Percentiles rank a stretch among this genome's conserved stretches.
phyloP scores from a whole-genome alignment of 1,140 invertebrate species.

The Platorchestia sp. region DNA sequence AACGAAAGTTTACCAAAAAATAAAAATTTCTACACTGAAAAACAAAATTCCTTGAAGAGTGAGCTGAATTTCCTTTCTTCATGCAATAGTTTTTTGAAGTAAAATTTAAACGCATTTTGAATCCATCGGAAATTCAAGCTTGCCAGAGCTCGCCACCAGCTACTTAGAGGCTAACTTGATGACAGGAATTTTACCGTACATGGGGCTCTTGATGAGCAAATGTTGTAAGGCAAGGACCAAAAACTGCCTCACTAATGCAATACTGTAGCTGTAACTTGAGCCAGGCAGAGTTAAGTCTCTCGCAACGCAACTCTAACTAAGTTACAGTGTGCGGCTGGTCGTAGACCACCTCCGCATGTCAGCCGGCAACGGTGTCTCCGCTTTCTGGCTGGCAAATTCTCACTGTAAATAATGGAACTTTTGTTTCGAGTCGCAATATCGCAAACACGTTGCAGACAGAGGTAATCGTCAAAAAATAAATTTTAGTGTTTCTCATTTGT shows the following conservation, averaged over 20 bases:
- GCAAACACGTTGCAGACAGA: neutral
- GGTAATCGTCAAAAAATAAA: neutral
- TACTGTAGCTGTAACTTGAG: constrained; percentile 5
- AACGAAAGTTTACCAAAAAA: neutral
- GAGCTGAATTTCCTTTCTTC: neutral
- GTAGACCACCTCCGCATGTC: neutral
- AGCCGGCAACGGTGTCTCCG: neutral
- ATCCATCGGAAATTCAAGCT: neutral
- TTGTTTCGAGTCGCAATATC: neutral
- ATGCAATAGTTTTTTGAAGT: neutral
- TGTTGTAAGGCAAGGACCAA: neutral
- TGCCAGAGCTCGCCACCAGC: neutral
- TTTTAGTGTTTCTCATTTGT: neutral
- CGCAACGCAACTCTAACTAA: constrained; percentile 7
- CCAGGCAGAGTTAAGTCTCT: constrained; percentile 12
- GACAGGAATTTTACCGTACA: neutral
- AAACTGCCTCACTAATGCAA: constrained; percentile 20
- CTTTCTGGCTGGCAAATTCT: neutral
- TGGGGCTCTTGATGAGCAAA: constrained; percentile 2
- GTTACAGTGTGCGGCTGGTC: neutral
- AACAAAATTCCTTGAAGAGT: neutral
- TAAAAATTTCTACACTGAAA: neutral
- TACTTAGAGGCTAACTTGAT: neutral
- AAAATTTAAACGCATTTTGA: neutral
- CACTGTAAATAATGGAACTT: neutral